Evolutionary conservation across 92 coral and sea anemone genomes (phyloP), one percentile per base, ranked within the genome.

Genomic region (Siderastrea radians): DNA sequence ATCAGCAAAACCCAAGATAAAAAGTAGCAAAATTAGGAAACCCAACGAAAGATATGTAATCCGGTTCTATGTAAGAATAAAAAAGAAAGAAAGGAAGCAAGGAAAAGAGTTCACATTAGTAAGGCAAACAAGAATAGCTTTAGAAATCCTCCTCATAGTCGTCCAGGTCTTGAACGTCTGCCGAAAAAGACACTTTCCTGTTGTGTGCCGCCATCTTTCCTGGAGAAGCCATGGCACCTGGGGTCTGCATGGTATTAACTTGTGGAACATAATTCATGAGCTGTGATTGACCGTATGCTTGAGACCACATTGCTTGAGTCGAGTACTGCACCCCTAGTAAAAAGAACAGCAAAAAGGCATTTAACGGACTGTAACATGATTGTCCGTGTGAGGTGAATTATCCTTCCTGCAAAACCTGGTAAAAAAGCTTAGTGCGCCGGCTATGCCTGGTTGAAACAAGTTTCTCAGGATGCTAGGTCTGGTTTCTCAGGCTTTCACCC

Each of bases 251-350:
- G 16, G 68, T 45, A 26, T 53, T 76, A 3, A 50, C 50, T 55
- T 81, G 85, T 2, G 66, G 66, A 13, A 10, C 46, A 55, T 44
- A 54, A 3, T 12, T 53, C 76, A 68, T 70, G 45, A 77, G 6
- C 11, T 71, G 86, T 70, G 86, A 82, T 61, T 57, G 78, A 6
- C 50, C 70, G 9, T 57, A 82, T 19, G 48, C 77, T 71, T 17
- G 61, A 1, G 77, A n/a, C 86, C 86, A 82, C 78, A 47, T 82
- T 4, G 86, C 86, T 46, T 82, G 78, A 1, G 67, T 54, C 26
- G 86, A 69, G 43, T 69, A 71, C 46, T 58, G 51, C 86, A 71
- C 9, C 48, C 69, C 70, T 74, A 19, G 7, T 52, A 53, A 53
- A 26, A 65, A 7, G 9, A 65, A 7, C 12, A 14, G 12, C 61